These are phyloP conservation scores for Drosophila micromelanica DNA, from an alignment of 1,140 invertebrate genomes.

Conservation along the genomic window DNA sequence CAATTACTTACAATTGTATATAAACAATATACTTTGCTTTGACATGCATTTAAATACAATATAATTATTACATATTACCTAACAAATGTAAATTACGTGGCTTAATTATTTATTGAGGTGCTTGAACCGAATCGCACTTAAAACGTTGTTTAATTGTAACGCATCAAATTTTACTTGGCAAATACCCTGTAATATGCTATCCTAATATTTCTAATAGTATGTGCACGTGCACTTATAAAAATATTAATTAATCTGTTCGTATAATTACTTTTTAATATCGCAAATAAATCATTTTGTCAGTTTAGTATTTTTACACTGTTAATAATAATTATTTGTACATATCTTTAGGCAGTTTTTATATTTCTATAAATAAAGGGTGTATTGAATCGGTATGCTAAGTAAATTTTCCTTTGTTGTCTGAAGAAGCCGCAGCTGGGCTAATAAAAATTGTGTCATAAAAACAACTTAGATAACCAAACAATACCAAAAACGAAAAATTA, in stretches of 20 bases:
- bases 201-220: not conserved
- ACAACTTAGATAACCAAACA: conserved; percentile 20
- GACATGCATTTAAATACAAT: conserved; percentile 2
- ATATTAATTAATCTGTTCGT: no score
- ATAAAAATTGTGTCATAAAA: conserved; percentile 48
- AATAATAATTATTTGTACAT: not conserved
- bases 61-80: conserved; percentile 42
- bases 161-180: no score
- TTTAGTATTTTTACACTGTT: no score
- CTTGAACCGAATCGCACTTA: conserved; percentile 44
- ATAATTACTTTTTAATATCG: no score
- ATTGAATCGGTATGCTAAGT: not conserved
- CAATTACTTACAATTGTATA: conserved; percentile 22
- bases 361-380: not conserved
- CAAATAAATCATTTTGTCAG: no score
- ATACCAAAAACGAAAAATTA: not conserved
- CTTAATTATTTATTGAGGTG: conserved; percentile 45
- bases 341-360: not conserved
- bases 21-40: conserved; percentile 1
- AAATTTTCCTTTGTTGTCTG: not conserved
- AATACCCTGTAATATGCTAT: conserved; percentile 15
- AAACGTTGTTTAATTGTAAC: conserved; percentile 2
- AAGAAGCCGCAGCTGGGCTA: conserved; percentile 22
- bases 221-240: no score
- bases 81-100: conserved; percentile 23